These are phyloP conservation scores for Oreochromis aureus DNA, from an alignment of 2,113 vertebrate genomes.

Conservation along the genomic window DNA sequence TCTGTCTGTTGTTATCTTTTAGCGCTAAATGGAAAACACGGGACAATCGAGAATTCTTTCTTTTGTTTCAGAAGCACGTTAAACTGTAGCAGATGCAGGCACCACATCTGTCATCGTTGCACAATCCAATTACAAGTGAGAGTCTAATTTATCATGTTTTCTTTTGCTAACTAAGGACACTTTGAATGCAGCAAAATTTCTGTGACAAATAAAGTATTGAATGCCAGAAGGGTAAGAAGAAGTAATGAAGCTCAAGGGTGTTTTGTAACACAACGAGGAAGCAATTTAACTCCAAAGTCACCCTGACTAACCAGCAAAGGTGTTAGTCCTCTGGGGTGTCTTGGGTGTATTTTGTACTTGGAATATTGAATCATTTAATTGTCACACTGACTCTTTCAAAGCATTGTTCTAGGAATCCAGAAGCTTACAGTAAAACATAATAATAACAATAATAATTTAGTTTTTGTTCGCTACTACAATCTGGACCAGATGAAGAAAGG, in stretches of 20 bases:
- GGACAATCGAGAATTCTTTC: not conserved
- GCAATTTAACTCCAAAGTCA: not conserved
- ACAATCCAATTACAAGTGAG: not conserved
- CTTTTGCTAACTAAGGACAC: not conserved
- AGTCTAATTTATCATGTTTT: not conserved
- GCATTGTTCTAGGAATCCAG: not conserved
- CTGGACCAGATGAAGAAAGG: not conserved
- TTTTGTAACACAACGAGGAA: not conserved
- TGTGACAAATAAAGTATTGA: not conserved
- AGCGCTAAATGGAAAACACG: not conserved
- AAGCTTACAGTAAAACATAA: not conserved
- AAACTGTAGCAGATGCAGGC: not conserved
- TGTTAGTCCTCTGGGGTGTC: not conserved
- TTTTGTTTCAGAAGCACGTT: not conserved
- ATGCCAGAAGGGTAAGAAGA: not conserved
- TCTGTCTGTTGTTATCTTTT: not conserved
- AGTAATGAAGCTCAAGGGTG: not conserved
- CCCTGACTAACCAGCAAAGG: not conserved
- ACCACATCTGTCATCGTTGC: not conserved
- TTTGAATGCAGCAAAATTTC: not conserved
- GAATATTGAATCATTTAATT: not conserved
- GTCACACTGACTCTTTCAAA: not conserved
- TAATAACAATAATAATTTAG: not conserved
- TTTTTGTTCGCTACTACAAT: not conserved
- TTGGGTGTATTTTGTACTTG: not conserved